A percentile compares a stretch with the other conserved stretches of the same genome.
Evolutionary conservation across 2,888 invertebrate genomes (phyloP).

Genomic region (Drepanosiphum platanoidis): DNA sequence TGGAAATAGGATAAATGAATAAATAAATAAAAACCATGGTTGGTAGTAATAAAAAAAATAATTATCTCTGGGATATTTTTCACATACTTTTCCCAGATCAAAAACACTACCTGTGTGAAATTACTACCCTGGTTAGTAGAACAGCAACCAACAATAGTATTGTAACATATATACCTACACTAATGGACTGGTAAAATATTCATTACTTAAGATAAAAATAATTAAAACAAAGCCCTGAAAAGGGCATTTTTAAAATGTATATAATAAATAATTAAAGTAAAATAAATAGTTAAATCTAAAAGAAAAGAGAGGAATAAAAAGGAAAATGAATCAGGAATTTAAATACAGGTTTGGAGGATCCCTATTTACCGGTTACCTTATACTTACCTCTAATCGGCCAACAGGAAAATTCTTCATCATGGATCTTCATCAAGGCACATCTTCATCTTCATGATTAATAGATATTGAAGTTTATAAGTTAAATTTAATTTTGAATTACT

Average conservation of each 20-base stretch:
- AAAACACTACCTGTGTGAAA: too few relatives aligned
- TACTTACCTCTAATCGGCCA: constrained; percentile 38
- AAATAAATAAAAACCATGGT: too few relatives aligned
- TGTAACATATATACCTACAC: neutral
- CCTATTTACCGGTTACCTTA: constrained; percentile 61
- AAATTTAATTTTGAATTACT: too few relatives aligned
- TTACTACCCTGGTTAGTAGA: too few relatives aligned
- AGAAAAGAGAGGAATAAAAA: constrained; percentile 8
- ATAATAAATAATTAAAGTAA: constrained; percentile 1
- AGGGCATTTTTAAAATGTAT: constrained; percentile 33
- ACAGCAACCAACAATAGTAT: too few relatives aligned
- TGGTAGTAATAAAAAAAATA: too few relatives aligned
- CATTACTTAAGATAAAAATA: constrained; percentile 50
- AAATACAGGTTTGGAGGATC: constrained; percentile 14
- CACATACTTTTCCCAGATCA: too few relatives aligned
- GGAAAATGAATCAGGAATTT: neutral
- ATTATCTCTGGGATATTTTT: too few relatives aligned
- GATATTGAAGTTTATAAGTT: too few relatives aligned
- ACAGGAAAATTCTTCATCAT: neutral
- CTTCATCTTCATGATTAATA: too few relatives aligned
- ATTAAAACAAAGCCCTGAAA: constrained; percentile 51
- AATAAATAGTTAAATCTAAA: constrained; percentile 27
- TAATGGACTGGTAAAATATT: constrained; percentile 44
- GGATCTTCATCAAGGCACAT: too few relatives aligned
- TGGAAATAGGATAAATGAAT: too few relatives aligned